Evolutionary conservation across 35 echinoderm and acorn worm genomes (phyloP), one percentile per base, ranked within the genome.

Genomic region (Chiridota heheva): DNA sequence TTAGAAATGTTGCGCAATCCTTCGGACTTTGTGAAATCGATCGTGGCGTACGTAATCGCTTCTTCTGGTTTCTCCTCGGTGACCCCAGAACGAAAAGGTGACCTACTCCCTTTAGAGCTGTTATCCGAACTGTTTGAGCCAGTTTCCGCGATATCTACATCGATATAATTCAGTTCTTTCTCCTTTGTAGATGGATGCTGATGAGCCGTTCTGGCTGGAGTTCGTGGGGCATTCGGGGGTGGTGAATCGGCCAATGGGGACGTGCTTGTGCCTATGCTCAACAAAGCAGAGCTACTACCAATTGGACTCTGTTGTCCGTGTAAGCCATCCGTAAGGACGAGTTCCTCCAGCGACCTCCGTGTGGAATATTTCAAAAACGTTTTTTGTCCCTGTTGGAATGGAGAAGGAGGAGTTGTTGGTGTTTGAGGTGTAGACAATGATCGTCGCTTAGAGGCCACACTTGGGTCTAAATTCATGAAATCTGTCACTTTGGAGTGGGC

Each of bases 21-120:
- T 72, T 96, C 92, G 12, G 92, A 96, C 64, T 96, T 96, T 28
- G 87, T 96, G 40, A 96, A 90, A 32, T 96, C 92, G 24, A 96
- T 96, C 0, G 92, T 90, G 36, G 92, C 83, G 41, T 96, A 96
- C 17, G 90, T 96, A 22, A 87, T 77, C 1, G 83, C 69, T 51
- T 90, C 82, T 1, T 18, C 67, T 26, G 73, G 74, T 42, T 90
- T 90, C 10, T 96, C 87, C 34, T 96, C 87, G n/a, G 77, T 76
- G 13, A 71, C 32, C 5, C 81, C 64, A 5, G 73, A 42, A 20
- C 48, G 47, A 60, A 88, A 93, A 20, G 90, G 90, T 7, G 85
- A 27, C 7, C 78, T 56, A 18, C 84, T 42, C 36, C 70, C 32
- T 4, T 82, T 76, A 7, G 82, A 61, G 20, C 60, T 81, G 17